Evolutionary conservation across 2,797 vertebrate genomes (phyloP), one percentile per base, ranked within the genome.

Genomic region (Paguma larvata): DNA sequence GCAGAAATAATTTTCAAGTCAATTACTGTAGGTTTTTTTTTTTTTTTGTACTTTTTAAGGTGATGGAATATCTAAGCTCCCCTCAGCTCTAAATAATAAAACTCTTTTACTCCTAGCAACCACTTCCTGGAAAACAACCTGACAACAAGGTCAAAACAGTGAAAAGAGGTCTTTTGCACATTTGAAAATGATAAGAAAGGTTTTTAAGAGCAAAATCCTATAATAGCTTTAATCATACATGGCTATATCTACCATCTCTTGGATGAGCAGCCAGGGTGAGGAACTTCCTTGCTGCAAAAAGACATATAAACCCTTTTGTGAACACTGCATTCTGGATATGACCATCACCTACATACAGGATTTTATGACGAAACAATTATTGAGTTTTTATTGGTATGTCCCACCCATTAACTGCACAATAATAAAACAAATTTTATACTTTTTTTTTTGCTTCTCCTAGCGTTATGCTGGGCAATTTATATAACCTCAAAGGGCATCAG

Each of bases 61-160:
- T 19, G 25, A 30, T 85, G 23, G 18, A 44, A 27, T 85, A 86
- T 75, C 86, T 83, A 95, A 78, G 77, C 30, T 97, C 68, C 32
- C 87, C 70, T 98, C 97, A 93, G 88, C 96, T 97, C 96, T 95
- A 94, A 98, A 97, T 97, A 91, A 96, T 97, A 94, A 97, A 97
- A 90, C 84, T 90, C 92, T 96, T 96, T 79, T 27, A 80, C 56
- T 94, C 95, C 91, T 97, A 97, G 95, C 96, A 97, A 97, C 97
- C 59, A 82, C 53, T 91, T 95, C 93, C 94, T 95, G 90, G 73
- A 95, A 98, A 98, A 96, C 91, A 95, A 56, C 73, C 59, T 90
- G 85, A 87, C 59, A 75, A 53, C 85, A 97, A 93, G 77, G 95
- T 92, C 90, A 87, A 95, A 98, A 94, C 78, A 91, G 65, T 82